These are phyloP conservation scores for Lanius collurio DNA, from an alignment of 2,113 vertebrate genomes.

Conservation along the genomic window DNA sequence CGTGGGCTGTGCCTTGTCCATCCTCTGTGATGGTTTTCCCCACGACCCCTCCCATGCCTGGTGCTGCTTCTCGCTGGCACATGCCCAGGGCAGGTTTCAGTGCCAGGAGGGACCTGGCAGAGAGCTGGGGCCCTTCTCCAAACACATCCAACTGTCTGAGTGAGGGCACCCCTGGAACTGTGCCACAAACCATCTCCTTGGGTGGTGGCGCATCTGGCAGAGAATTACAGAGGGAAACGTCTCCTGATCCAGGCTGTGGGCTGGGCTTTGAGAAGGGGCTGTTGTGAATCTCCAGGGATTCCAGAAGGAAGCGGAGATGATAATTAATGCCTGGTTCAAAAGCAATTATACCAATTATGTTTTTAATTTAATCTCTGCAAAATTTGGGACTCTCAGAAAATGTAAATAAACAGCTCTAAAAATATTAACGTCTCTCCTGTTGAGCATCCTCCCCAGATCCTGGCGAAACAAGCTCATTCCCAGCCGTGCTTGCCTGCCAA, in stretches of 20 bases:
- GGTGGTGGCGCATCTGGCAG: not conserved
- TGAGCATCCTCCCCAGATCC: not conserved
- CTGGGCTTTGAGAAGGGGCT: constrained; percentile 3
- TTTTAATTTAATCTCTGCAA: constrained; percentile 61
- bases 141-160: not conserved
- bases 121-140: not conserved
- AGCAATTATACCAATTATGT: constrained; percentile 62
- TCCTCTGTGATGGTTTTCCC: rapidly evolving
- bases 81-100: not conserved
- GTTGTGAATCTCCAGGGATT: constrained; percentile 42
- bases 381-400: constrained; percentile 49
- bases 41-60: rapidly evolving
- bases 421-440: not conserved
- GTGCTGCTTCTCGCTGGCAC: rapidly evolving
- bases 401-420: constrained; percentile 42
- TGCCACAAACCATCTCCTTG: not conserved
- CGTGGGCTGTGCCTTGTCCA: rapidly evolving
- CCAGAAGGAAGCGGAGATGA: constrained; percentile 22
- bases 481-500: rapidly evolving
- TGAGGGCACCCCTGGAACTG: not conserved
- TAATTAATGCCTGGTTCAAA: constrained; percentile 64
- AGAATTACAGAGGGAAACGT: not conserved
- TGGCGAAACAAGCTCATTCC: not conserved
- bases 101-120: not conserved
- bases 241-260: not conserved